Evolutionary conservation across 2,797 vertebrate genomes (phyloP).

Genomic region (Emydoidea blandingii): DNA sequence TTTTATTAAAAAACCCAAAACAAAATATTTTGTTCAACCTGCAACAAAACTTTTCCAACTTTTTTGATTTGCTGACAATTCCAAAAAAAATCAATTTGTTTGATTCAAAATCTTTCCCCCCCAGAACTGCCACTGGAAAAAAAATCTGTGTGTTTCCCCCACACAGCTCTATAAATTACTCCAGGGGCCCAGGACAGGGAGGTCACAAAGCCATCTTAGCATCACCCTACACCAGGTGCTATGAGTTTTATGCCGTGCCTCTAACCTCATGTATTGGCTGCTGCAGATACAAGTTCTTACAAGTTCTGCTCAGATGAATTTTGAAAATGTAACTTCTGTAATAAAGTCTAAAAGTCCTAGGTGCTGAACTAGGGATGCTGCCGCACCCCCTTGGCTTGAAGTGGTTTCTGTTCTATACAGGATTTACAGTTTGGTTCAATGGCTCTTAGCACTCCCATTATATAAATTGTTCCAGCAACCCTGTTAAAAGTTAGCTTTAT

Average conservation of each 20-base stretch:
- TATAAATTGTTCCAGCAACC: too few species aligned
- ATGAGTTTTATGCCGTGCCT: neutral
- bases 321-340: neutral
- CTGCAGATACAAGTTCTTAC: neutral
- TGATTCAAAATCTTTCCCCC: neutral
- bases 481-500: neutral
- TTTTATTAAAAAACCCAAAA: neutral
- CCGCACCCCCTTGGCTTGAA: too few species aligned
- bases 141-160: neutral
- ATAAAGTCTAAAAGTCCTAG: neutral
- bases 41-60: neutral
- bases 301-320: neutral
- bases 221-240: neutral
- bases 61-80: neutral
- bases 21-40: neutral
- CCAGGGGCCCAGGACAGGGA: too few species aligned
- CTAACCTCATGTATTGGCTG: neutral
- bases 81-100: neutral
- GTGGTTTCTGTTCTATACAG: too few species aligned
- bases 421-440: too few species aligned
- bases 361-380: too few species aligned
- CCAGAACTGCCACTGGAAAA: neutral
- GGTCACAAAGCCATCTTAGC: neutral
- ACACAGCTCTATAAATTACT: neutral
- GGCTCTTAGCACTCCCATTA: too few species aligned